Conservation (phyloP, 2,113 vertebrate species). For the Corythoichthys haematopterus region DNA sequence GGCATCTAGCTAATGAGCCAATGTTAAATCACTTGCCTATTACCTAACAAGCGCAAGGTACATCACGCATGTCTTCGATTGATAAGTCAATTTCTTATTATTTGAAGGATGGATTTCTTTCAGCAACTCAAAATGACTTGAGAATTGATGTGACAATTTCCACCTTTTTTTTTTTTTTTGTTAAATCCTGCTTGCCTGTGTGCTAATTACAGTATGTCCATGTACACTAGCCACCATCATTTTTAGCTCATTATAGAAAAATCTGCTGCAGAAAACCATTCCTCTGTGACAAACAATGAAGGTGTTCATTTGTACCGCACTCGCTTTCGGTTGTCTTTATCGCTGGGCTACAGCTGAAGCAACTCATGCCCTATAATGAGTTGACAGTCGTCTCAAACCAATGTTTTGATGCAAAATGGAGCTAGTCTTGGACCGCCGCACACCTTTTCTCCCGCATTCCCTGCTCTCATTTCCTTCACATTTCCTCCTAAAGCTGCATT, state of each 20-base stretch:
- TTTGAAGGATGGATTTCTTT: neutral
- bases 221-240: neutral
- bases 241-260: neutral
- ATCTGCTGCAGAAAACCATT: neutral
- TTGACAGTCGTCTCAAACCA: conserved; percentile 61
- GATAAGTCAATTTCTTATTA: neutral
- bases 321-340: neutral
- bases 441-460: conserved; percentile 11
- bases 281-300: neutral
- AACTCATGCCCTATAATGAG: conserved; percentile 21
- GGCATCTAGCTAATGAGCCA: no score
- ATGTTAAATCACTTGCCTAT: no score
- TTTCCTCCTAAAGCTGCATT: conserved; percentile 18
- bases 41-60: no score
- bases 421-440: conserved; percentile 30
- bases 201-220: neutral
- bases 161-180: neutral
- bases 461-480: conserved; percentile 23
- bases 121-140: neutral
- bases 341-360: neutral
- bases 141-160: neutral
- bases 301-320: neutral
- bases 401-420: conserved; percentile 52
- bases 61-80: neutral
- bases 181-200: neutral